These are phyloP conservation scores for Zaprionus africanus DNA, from an alignment of 1,140 invertebrate species.

Conservation along the genomic window DNA sequence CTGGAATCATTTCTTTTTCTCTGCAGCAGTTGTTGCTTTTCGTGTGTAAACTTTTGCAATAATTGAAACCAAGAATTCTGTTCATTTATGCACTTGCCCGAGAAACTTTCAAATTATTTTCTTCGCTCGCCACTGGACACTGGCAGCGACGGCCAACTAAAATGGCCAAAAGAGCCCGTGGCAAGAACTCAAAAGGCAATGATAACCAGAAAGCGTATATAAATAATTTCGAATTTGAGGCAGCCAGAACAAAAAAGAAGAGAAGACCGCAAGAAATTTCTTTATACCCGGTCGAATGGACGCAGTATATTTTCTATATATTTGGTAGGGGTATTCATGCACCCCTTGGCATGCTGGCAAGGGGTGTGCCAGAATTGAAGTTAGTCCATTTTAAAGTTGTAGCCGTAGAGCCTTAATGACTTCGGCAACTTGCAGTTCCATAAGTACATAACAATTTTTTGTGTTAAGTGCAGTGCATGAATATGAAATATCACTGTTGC, in stretches of 20 bases:
- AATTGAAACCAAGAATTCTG: constrained; percentile 74
- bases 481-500: constrained; percentile 69
- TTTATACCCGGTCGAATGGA: not conserved
- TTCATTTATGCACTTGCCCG: constrained; percentile 59
- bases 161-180: constrained; percentile 53
- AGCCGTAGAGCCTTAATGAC: constrained; percentile 64
- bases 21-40: not conserved
- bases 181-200: constrained; percentile 33
- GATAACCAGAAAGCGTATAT: constrained; percentile 34
- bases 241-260: not conserved
- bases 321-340: constrained; percentile 45
- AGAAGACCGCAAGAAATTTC: constrained; percentile 11
- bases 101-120: constrained; percentile 71
- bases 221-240: constrained; percentile 19
- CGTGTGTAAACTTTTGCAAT: constrained; percentile 67
- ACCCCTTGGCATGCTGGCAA: constrained; percentile 49
- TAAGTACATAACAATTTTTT: constrained; percentile 66
- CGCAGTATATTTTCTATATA: constrained; percentile 7
- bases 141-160: constrained; percentile 53
- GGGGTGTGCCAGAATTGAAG: constrained; percentile 16
- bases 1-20: constrained; percentile 26
- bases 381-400: constrained; percentile 28
- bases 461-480: constrained; percentile 62
- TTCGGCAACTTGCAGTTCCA: constrained; percentile 61
- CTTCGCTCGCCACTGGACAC: constrained; percentile 54